Conservation (phyloP, 2,888 invertebrate species). For the Aleiodes testaceus region DNA sequence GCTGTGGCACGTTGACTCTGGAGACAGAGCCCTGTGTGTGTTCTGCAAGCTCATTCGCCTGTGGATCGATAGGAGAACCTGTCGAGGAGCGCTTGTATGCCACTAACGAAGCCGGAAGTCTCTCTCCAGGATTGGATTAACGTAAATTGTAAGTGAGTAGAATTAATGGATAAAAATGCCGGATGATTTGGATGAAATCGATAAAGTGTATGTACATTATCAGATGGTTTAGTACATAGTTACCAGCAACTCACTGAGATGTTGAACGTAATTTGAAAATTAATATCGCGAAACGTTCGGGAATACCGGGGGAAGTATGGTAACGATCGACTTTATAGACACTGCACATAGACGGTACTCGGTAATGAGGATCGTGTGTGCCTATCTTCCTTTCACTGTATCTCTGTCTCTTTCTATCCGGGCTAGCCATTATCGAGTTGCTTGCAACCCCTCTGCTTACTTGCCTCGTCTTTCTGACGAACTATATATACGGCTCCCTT, state of each 20-base stretch:
- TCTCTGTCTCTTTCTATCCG: conserved; percentile 42
- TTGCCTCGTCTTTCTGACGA: neutral
- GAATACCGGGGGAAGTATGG: neutral
- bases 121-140: conserved; percentile 37
- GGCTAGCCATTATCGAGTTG: conserved; percentile 31
- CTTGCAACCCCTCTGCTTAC: neutral
- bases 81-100: conserved; percentile 30
- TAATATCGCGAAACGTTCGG: conserved; percentile 23
- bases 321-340: conserved; percentile 40
- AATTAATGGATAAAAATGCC: conserved; percentile 24
- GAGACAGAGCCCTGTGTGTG: conserved; percentile 4
- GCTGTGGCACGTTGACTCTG: conserved; percentile 57
- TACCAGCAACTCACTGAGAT: neutral
- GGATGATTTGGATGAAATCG: neutral
- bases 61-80: conserved; percentile 28
- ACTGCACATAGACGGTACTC: conserved; percentile 38
- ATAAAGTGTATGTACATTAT: no score
- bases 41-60: neutral
- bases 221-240: no score
- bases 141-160: neutral
- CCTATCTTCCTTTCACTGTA: conserved; percentile 45
- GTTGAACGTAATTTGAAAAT: conserved; percentile 34
- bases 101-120: conserved; percentile 51
- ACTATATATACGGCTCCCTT: neutral
- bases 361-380: conserved; percentile 71